Percentiles rank a stretch among this genome's conserved stretches.
Conservation (phyloP, 2,888 invertebrate genomes). For the Lypha dubia region DNA sequence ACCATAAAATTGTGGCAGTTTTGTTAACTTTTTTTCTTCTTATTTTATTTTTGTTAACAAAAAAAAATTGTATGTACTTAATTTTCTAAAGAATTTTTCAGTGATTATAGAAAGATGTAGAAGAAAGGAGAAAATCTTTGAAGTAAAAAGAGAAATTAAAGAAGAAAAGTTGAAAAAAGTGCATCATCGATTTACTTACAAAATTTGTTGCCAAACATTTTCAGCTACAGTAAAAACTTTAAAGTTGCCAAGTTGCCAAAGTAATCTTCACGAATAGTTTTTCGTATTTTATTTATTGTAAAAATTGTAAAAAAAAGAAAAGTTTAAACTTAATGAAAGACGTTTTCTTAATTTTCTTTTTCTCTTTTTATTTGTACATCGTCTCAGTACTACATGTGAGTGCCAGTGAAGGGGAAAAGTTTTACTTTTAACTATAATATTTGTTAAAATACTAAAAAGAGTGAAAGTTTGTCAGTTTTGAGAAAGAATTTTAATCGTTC, state of each 20-base stretch:
- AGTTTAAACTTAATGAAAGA: slow-evolving; percentile 34
- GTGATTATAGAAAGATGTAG: slow-evolving; percentile 2
- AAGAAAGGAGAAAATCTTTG: slow-evolving; percentile 35
- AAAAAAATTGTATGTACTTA: slow-evolving; percentile 5
- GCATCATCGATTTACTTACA: slow-evolving; percentile 51
- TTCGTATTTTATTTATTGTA: slow-evolving; percentile 10
- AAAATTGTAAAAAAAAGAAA: slow-evolving; percentile 8
- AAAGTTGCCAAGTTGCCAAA: slow-evolving; percentile 60
- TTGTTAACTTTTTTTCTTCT: neutral
- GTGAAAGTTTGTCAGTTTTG: slow-evolving; percentile 51
- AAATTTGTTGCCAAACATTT: slow-evolving; percentile 60
- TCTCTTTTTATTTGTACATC: neutral
- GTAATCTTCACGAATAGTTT: slow-evolving; percentile 50
- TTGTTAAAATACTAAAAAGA: slow-evolving; percentile 26
- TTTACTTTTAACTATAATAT: slow-evolving; percentile 24
- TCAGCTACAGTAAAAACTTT: slow-evolving; percentile 26
- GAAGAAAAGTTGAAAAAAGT: slow-evolving; percentile 1
- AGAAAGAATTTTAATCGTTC: slow-evolving; percentile 36
- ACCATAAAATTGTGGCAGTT: slow-evolving; percentile 9
- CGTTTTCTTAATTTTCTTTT: neutral
- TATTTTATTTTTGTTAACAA: slow-evolving; percentile 1
- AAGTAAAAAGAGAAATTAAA: slow-evolving; percentile 1
- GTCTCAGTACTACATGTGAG: neutral
- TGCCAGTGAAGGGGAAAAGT: slow-evolving; percentile 34
- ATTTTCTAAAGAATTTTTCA: slow-evolving; percentile 48